phyloP scores from a whole-genome alignment of 2,797 vertebrate genomes.

The Pterois miles region DNA sequence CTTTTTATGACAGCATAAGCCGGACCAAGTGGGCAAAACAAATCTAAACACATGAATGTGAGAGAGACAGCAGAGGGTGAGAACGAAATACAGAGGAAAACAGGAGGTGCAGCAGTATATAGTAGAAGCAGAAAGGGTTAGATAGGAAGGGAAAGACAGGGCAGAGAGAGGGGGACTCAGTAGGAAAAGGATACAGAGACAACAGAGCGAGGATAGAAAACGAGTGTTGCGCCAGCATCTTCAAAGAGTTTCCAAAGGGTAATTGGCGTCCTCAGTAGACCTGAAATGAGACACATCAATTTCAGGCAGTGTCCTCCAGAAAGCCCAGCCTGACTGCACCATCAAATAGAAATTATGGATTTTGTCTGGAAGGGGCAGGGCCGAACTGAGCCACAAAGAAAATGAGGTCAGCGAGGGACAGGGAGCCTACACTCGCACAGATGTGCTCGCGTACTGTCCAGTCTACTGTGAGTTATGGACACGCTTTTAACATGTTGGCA shows the following conservation, averaged over 20 bases:
- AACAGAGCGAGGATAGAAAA: constrained; percentile 38
- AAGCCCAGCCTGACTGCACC: constrained; percentile 73
- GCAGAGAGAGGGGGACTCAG: constrained; percentile 9
- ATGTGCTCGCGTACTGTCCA: constrained; percentile 20
- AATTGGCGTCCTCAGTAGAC: constrained; percentile 80
- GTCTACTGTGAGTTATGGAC: constrained; percentile 9
- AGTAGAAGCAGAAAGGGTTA: not conserved
- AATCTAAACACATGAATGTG: not conserved
- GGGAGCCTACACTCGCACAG: constrained; percentile 38
- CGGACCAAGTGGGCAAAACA: not conserved
- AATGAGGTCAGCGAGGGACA: constrained; percentile 74
- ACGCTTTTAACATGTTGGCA: not conserved
- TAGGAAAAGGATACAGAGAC: constrained; percentile 28
- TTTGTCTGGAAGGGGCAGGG: constrained; percentile 80
- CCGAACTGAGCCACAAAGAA: constrained; percentile 71
- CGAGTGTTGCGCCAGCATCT: constrained; percentile 56
- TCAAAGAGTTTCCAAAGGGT: constrained; percentile 79
- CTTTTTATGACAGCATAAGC: not conserved
- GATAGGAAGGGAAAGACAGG: not conserved
- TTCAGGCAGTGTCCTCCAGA: constrained; percentile 77
- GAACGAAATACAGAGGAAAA: not conserved
- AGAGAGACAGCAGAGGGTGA: not conserved
- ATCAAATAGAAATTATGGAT: constrained; percentile 86
- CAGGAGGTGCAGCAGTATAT: not conserved
- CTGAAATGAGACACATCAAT: constrained; percentile 82